Conservation (phyloP, 2,113 vertebrate genomes). For the Tupaia chinensis region DNA sequence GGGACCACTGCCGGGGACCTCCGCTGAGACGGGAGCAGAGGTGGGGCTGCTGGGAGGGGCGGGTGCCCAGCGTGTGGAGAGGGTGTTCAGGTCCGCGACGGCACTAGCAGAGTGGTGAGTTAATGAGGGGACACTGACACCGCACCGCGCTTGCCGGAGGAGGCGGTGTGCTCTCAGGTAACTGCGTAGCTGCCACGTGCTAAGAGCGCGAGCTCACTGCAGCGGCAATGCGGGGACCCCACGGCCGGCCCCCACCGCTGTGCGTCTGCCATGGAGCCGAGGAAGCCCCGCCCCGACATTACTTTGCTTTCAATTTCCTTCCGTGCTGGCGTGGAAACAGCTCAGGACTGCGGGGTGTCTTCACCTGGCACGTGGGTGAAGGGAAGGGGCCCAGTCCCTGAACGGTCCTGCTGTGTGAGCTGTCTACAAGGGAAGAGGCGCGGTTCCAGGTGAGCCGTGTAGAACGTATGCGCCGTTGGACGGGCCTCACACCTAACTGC, state of each 20-base stretch:
- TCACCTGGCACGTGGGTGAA: not conserved
- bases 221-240: too few relatives aligned
- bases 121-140: too few relatives aligned
- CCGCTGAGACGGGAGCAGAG: too few relatives aligned
- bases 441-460: not conserved
- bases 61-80: too few relatives aligned
- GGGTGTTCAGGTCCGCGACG: too few relatives aligned
- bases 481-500: conserved; percentile 32
- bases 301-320: conserved; percentile 51
- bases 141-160: too few relatives aligned
- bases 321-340: conserved; percentile 9
- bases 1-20: not conserved
- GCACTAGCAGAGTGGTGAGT: too few relatives aligned
- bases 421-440: not conserved
- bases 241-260: not conserved
- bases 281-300: not conserved
- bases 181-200: too few relatives aligned
- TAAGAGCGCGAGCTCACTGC: too few relatives aligned
- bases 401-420: conserved; percentile 57
- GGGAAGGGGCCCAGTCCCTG: conserved; percentile 52
- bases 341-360: conserved; percentile 28
- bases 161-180: too few relatives aligned
- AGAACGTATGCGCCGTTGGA: conserved; percentile 36
- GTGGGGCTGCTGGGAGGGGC: too few relatives aligned
- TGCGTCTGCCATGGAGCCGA: not conserved